These are phyloP conservation scores for Nemurella pictetii DNA, from an alignment of 2,888 invertebrate species.

Conservation along the genomic window DNA sequence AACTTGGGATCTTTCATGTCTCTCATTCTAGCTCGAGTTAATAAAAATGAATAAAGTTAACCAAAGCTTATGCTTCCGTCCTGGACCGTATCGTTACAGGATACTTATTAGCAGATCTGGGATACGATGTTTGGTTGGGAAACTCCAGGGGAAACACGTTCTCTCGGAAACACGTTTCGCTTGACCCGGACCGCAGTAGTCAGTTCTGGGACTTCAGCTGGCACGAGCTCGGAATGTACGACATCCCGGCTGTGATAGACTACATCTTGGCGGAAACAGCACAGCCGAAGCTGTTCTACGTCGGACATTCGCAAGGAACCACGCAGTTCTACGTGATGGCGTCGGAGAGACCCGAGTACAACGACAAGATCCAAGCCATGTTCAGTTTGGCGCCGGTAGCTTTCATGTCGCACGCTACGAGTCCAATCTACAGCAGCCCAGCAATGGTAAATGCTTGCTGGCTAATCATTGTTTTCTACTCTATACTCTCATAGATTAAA, in stretches of 20 bases:
- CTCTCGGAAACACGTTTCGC: constrained; percentile 59
- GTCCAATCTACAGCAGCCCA: no score
- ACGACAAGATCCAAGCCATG: constrained; percentile 41
- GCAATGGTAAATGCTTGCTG: no score
- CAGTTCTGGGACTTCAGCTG: constrained; percentile 74
- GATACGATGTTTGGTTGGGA: constrained; percentile 82
- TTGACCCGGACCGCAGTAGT: constrained; percentile 52
- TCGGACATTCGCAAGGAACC: constrained; percentile 72
- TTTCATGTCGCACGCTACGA: constrained; percentile 26
- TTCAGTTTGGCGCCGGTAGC: constrained; percentile 42
- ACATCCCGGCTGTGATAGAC: constrained; percentile 81
- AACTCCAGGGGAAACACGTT: constrained; percentile 77
- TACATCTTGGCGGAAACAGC: constrained; percentile 63
- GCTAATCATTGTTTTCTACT: no score
- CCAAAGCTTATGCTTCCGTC: no score
- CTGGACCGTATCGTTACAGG: constrained; percentile 47
- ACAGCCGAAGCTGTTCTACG: constrained; percentile 66
- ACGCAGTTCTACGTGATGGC: constrained; percentile 42
- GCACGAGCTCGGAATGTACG: constrained; percentile 79
- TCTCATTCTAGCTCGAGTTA: no score
- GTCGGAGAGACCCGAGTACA: constrained; percentile 43
- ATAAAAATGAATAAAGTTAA: no score
- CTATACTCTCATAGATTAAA: no score
- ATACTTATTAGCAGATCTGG: constrained; percentile 63
- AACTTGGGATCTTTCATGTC: no score